phyloP scores from a whole-genome alignment of 1,140 invertebrate genomes.

The Meloidogyne chitwoodi region DNA sequence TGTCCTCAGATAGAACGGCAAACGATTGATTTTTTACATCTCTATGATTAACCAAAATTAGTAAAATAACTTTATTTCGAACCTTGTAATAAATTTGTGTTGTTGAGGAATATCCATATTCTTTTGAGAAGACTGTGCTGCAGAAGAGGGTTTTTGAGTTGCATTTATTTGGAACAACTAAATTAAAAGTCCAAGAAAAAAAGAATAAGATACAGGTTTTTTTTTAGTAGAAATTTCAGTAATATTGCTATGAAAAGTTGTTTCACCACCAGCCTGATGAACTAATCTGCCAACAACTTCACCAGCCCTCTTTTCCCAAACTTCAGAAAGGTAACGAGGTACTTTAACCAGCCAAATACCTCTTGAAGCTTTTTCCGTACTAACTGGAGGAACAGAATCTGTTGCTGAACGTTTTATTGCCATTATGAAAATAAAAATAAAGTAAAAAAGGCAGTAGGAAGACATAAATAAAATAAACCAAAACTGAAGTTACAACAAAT shows the following conservation, averaged over 20 bases:
- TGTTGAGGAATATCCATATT: conserved; percentile 40
- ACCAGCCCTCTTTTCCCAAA: conserved; percentile 52
- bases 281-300: conserved; percentile 41
- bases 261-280: conserved; percentile 10
- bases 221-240: not conserved
- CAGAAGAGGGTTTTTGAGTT: not conserved
- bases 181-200: not conserved
- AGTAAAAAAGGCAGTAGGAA: too few relatives aligned
- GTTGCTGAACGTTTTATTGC: not conserved
- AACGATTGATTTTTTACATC: conserved; percentile 48
- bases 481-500: too few relatives aligned
- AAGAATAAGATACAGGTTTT: not conserved
- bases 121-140: not conserved
- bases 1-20: conserved; percentile 49
- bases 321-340: conserved; percentile 48
- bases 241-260: conserved; percentile 25
- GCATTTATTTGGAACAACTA: not conserved
- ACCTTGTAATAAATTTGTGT: conserved; percentile 39
- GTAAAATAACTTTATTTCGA: not conserved
- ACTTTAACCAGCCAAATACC: conserved; percentile 56
- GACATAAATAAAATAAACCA: too few relatives aligned
- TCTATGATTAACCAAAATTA: not conserved
- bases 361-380: conserved; percentile 41
- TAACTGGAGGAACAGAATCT: conserved; percentile 17
- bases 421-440: too few relatives aligned